phyloP scores from a whole-genome alignment of 2,888 invertebrate species.

The Metopia argyrocephala region DNA sequence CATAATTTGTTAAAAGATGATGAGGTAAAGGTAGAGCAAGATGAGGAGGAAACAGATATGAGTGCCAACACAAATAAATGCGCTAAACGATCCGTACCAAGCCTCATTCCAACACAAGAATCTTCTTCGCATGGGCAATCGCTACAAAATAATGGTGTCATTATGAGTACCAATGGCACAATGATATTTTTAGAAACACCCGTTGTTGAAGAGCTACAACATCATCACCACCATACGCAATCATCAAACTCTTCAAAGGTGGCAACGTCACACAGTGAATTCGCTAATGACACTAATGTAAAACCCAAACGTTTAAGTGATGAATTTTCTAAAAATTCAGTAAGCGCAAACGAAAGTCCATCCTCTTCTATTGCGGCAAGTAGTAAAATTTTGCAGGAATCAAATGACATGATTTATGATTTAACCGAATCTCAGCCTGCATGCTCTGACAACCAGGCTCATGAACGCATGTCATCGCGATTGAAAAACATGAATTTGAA shows the following conservation, averaged over 20 bases:
- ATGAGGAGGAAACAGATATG: conserved; percentile 61
- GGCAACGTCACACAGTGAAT: conserved; percentile 38
- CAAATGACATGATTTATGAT: conserved; percentile 50
- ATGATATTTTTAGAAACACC: conserved; percentile 77
- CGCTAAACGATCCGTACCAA: conserved; percentile 49
- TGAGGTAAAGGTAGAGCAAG: conserved; percentile 62
- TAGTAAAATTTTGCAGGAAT: conserved; percentile 27
- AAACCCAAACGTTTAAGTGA: conserved; percentile 78
- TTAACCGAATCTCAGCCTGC: conserved; percentile 44
- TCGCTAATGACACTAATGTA: conserved; percentile 67
- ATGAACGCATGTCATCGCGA: conserved; percentile 74
- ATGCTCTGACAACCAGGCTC: conserved; percentile 39
- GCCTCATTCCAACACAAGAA: conserved; percentile 21
- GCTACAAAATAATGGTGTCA: conserved; percentile 65
- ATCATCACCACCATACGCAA: conserved; percentile 61
- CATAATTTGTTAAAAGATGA: conserved; percentile 42
- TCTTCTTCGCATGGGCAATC: conserved; percentile 26
- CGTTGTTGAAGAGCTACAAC: conserved; percentile 75
- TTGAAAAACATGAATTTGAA: conserved; percentile 75
- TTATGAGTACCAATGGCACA: conserved; percentile 71
- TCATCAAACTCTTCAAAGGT: conserved; percentile 4
- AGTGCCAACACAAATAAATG: conserved; percentile 51
- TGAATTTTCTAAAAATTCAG: conserved; percentile 70
- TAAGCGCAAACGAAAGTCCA: conserved; percentile 33
- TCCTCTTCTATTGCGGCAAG: conserved; percentile 22